Conservation (phyloP, 1,140 invertebrate genomes). For the Cyclargus thomasi region DNA sequence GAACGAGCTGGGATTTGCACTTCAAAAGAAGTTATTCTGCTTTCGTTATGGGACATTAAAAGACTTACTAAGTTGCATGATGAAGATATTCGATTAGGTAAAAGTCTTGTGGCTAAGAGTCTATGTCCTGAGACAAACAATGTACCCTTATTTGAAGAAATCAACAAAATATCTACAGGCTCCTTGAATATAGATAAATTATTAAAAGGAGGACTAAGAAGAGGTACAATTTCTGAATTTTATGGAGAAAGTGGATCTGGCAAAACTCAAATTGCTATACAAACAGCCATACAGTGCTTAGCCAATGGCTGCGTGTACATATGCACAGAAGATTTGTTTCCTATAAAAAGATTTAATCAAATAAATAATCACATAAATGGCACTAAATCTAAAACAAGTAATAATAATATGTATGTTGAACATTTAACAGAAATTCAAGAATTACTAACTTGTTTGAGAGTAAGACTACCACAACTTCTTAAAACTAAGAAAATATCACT, state of each 20-base stretch:
- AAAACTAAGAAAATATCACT: constrained; percentile 35
- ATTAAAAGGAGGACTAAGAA: constrained; percentile 83
- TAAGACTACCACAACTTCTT: constrained; percentile 50
- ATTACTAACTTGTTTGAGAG: constrained; percentile 49
- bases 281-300: constrained; percentile 74
- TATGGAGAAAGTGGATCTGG: constrained; percentile 87
- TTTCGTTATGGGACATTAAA: constrained; percentile 55
- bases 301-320: constrained; percentile 47
- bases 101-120: constrained; percentile 40
- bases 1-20: constrained; percentile 50
- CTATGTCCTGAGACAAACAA: constrained; percentile 31
- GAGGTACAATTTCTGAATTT: constrained; percentile 87
- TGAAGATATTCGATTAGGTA: constrained; percentile 50
- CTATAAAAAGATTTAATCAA: constrained; percentile 55
- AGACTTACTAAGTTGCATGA: constrained; percentile 46
- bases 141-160: constrained; percentile 28
- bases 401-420: constrained; percentile 58
- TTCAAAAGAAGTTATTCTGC: constrained; percentile 45
- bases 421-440: constrained; percentile 53
- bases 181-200: constrained; percentile 78
- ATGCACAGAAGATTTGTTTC: constrained; percentile 64
- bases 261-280: constrained; percentile 90
- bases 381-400: constrained; percentile 29
- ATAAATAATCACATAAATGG: constrained; percentile 34
- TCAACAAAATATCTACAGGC: constrained; percentile 74